Conservation (phyloP, 2,888 invertebrate genomes). For the Chironomus riparius region DNA sequence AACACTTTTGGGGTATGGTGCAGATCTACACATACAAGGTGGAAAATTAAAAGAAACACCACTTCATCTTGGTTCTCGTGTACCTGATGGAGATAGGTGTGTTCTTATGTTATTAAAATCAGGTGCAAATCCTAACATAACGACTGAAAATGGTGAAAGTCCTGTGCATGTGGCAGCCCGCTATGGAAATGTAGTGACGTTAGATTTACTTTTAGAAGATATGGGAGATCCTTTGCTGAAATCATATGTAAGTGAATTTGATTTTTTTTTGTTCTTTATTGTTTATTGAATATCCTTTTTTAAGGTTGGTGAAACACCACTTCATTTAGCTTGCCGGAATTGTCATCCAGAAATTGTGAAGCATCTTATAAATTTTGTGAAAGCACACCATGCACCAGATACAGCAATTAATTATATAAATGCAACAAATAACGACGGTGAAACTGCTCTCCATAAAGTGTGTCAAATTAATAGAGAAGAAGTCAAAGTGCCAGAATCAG, state of each 20-base stretch:
- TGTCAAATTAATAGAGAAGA: constrained; percentile 80
- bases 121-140: constrained; percentile 92
- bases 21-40: constrained; percentile 91
- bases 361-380: constrained; percentile 76
- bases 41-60: constrained; percentile 88
- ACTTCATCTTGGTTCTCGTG: constrained; percentile 91
- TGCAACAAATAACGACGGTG: constrained; percentile 81
- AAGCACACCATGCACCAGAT: constrained; percentile 62
- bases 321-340: constrained; percentile 86
- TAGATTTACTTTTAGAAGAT: constrained; percentile 80
- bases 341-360: constrained; percentile 78
- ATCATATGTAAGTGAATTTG: constrained; percentile 61
- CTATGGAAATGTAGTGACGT: constrained; percentile 80
- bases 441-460: constrained; percentile 89
- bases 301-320: constrained; percentile 87
- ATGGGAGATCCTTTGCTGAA: constrained; percentile 87
- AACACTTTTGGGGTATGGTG: constrained; percentile 90
- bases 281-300: too few relatives aligned
- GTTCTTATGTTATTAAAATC: constrained; percentile 96
- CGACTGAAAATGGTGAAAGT: constrained; percentile 93
- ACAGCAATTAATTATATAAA: constrained; percentile 80
- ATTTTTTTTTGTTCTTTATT: too few relatives aligned
- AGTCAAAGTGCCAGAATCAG: constrained; percentile 60
- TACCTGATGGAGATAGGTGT: constrained; percentile 83
- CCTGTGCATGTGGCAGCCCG: constrained; percentile 94